Base-by-base conservation (phyloP, 2,797 vertebrate species). In the Champsocephalus gunnari region DNA sequence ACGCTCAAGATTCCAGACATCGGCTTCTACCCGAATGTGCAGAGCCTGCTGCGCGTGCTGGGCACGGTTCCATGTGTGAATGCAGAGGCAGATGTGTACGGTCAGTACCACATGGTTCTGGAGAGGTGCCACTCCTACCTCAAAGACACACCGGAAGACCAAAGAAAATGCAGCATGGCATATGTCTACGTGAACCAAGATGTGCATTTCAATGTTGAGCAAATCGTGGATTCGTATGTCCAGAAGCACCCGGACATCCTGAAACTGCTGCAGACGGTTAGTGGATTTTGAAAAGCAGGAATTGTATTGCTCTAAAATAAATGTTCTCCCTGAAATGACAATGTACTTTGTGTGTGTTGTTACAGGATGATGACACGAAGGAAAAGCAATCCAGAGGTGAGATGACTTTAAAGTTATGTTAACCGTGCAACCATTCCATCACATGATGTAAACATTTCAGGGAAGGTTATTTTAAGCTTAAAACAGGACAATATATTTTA, bases 11-110 rank as follows among this genome's bases (percentile, higher is more conserved):
- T 99, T 49, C 96, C 97, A 0, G 98, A 99, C 81, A 99, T 99
- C 3, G 99, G 96, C 41, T 99, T 97, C 90, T 99, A 99, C 83
- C 98, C 98, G 6, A 99, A 99, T 3, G 97, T 99, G 51, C 97
- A 99, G 24, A 97, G 96, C 1, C 89, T 99, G 86, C 94, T 99
- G 38, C 97, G 97, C 78, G 97, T 99, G 38, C 77, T 99, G 24
- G 97, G 96, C 65, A 97, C 97, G 0, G 97, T 99, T 60, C 98
- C 98, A 0, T 95, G 98, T 75, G 96, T 99, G 70, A 98, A 96
- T 3, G 96, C 98, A 2, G 98, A 98, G 71, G 92, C 95, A 0
- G 95, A 95, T 34, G 95, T 96, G 59, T 97, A 96, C 2, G 97
- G 97, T 19, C 97, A 97, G 50, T 97, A 96, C 0, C 97, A 98